Conservation (phyloP, 2,888 invertebrate genomes). For the Atethmia centrago region DNA sequence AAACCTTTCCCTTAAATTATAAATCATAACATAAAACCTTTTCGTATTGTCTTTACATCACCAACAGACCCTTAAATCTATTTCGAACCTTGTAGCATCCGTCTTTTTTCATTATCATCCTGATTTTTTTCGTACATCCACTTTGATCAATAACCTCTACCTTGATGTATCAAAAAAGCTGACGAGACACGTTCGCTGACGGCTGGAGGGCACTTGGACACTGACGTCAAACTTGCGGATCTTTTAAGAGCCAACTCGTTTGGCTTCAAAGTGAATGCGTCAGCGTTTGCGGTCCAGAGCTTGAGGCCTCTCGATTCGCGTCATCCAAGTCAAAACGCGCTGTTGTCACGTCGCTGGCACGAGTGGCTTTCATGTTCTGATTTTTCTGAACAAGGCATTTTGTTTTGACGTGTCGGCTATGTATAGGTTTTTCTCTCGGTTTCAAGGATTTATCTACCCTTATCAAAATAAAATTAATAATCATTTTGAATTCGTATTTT, state of each 20-base stretch:
- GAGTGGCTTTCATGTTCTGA: constrained; percentile 67
- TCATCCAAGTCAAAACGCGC: constrained; percentile 73
- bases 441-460: neutral
- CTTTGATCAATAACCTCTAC: constrained; percentile 81
- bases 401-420: constrained; percentile 36
- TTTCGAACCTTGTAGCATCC: constrained; percentile 27
- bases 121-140: constrained; percentile 63
- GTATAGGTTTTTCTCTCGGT: neutral
- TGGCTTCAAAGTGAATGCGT: constrained; percentile 81
- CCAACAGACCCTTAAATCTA: constrained; percentile 23
- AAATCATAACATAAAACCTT: constrained; percentile 3
- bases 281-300: constrained; percentile 79
- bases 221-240: constrained; percentile 81
- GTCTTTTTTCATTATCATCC: constrained; percentile 48
- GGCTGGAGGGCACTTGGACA: constrained; percentile 73
- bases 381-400: constrained; percentile 65
- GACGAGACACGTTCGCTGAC: constrained; percentile 79
- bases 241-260: constrained; percentile 77
- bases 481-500: neutral
- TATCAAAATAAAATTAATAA: neutral
- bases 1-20: neutral
- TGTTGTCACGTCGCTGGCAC: constrained; percentile 64
- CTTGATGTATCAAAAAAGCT: constrained; percentile 75
- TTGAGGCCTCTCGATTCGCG: constrained; percentile 77
- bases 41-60: neutral